Conservation (phyloP, 1,140 invertebrate genomes). For the Temnothorax nylanderi region DNA sequence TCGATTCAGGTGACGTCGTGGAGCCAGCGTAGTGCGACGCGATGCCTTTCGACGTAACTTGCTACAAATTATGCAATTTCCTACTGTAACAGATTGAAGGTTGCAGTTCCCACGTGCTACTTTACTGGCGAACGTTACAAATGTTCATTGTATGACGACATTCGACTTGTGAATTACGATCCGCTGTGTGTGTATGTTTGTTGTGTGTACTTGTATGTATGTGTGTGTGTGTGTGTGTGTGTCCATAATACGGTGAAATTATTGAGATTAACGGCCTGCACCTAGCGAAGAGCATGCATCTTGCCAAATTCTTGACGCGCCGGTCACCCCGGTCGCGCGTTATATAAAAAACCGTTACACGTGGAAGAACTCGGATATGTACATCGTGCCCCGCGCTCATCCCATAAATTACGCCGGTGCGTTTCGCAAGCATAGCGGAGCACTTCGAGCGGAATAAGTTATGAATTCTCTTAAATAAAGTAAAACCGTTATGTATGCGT, state of each 20-base stretch:
- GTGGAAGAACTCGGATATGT: slow-evolving; percentile 1
- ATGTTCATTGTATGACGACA: slow-evolving; percentile 74
- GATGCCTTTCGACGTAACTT: slow-evolving; percentile 68
- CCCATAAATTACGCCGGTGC: slow-evolving; percentile 46
- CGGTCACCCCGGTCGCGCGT: neutral
- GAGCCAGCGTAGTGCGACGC: neutral
- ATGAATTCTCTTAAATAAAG: slow-evolving; percentile 38
- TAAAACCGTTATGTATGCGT: neutral
- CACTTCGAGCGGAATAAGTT: slow-evolving; percentile 40
- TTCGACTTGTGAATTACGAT: slow-evolving; percentile 69
- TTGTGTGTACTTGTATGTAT: no score
- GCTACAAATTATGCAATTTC: slow-evolving; percentile 75
- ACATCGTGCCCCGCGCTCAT: slow-evolving; percentile 9
- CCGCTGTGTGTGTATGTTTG: neutral
- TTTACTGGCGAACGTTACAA: slow-evolving; percentile 67
- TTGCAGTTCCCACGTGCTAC: slow-evolving; percentile 74
- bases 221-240: no score
- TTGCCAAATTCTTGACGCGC: slow-evolving; percentile 66
- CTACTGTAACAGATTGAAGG: slow-evolving; percentile 76
- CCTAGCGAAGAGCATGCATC: slow-evolving; percentile 8
- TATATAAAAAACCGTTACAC: slow-evolving; percentile 47
- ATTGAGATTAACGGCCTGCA: slow-evolving; percentile 59
- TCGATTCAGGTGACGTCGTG: slow-evolving; percentile 56
- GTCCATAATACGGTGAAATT: slow-evolving; percentile 40
- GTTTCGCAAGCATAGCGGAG: slow-evolving; percentile 44